Conservation (phyloP, 1,140 invertebrate species). For the Nebria ingens region DNA sequence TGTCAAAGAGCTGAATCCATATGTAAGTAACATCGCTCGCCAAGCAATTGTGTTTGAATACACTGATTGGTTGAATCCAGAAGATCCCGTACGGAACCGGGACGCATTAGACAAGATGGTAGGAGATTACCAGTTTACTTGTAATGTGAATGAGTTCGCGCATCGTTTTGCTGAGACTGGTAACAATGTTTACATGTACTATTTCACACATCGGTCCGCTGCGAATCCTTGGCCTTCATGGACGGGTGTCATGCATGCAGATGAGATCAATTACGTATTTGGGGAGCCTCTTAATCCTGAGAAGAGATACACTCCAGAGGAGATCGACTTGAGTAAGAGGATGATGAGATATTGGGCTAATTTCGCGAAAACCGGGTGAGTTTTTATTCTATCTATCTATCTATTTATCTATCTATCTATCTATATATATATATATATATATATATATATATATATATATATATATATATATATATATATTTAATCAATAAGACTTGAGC, state of each 20-base stretch:
- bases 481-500: too few species aligned
- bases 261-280: conserved; percentile 92
- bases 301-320: conserved; percentile 67
- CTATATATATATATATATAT: too few species aligned
- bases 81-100: conserved; percentile 73
- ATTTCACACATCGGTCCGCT: conserved; percentile 79
- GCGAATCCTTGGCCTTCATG: conserved; percentile 87
- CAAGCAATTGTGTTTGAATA: conserved; percentile 85
- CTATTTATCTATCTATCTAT: too few species aligned
- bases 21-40: conserved; percentile 68
- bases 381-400: background rate
- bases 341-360: conserved; percentile 95
- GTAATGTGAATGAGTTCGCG: conserved; percentile 86
- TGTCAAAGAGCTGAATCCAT: conserved; percentile 71
- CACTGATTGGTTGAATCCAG: conserved; percentile 81
- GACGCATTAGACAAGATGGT: conserved; percentile 86
- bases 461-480: too few species aligned
- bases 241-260: conserved; percentile 93
- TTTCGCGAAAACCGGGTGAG: conserved; percentile 87
- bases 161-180: conserved; percentile 77
- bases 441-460: too few species aligned
- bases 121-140: conserved; percentile 95
- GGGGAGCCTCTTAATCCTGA: conserved; percentile 78
- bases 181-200: conserved; percentile 90
- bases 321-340: conserved; percentile 67